Base-by-base conservation (phyloP, 2,888 invertebrate genomes). In the Monochamus alternatus region DNA sequence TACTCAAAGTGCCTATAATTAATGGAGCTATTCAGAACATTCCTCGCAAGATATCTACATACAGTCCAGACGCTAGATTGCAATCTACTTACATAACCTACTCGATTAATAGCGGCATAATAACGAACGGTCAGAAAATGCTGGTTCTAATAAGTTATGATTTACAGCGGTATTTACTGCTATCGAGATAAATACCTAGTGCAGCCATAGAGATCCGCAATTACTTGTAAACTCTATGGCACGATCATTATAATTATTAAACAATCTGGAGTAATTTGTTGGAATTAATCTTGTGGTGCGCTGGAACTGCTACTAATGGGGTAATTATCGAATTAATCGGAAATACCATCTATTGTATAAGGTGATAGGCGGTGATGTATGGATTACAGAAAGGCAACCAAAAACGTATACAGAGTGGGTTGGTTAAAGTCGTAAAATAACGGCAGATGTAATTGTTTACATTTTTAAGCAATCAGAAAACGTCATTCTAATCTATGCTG, bases 341-440 rank as follows among this genome's bases (percentile, higher is more conserved):
- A 47, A 47, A 47, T 47, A 12, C 9, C 58, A 9, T 58, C 22
- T 58, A 8, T 22, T n/a, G 67, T 51, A 75, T 62, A 71, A 66
- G 70, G 70, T 65, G 74, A 73, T 64, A 73, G 62, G 72, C 38
- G 4, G 5, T 38, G 38, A 7, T 38, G 38, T 22, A 38, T 38
- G 4, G 5, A 38, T 38, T 22, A 22, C 22, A 22, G 22, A 22
- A 22, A 22, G 22, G 22, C 1, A 22, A 22, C 22, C 22, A 22
- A 1, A 22, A 22, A 22, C 22, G 22, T 38, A 38, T 38, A 38
- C 38, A 38, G 38, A 7, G 38, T 38, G 38, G 22, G 22, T 22
- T 22, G 22, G 0, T 22, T 22, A 22, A 38, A 38, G 38, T 38
- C 38, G 38, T 38, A 38, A 38, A 22, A 22, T 22, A 22, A 22